Base-by-base conservation (phyloP, 2,888 invertebrate genomes). In the Dryococelus australis region DNA sequence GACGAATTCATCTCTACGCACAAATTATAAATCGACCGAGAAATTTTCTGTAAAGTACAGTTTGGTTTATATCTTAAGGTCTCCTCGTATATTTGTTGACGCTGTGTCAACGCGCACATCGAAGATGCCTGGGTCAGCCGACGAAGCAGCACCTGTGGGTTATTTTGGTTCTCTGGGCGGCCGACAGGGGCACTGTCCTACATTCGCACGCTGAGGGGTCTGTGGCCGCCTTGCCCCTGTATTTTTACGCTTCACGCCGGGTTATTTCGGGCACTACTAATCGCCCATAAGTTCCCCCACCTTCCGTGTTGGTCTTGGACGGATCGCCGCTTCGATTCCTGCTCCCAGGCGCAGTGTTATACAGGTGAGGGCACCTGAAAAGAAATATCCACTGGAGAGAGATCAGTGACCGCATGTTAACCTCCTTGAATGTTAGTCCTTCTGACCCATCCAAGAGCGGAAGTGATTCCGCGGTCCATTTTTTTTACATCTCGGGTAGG, bases 81-180 rank as follows among this genome's bases (percentile, higher is more conserved):
- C 8, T 47, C 12, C 47, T 47, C 16, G 47, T 16, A 47, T 6
- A 47, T 47, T 47, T 47, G 47, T 65, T 65, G 24, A n/a, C n/a
- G 65, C 65, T 10, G 24, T 20, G 65, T 65, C 20, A 65, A 10
- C 24, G 16, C 24, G 47, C 12, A 47, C 47, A 47, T n/a, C 10
- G 65, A n/a, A 16, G 65, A 65, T n/a, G 65, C 16, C 65, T 65
- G 8, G 65, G n/a, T 65, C 65, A 65, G 65, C 65, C 65, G 24
- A 65, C 65, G 65, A 65, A 65, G 65, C 65, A 24, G 65, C 65
- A 65, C 65, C 65, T 65, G 65, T 20, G 65, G n/a, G 65, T n/a
- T 65, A 65, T 65, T 65, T 65, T 65, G 65, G 65, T 65, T 65
- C 24, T 8, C 65, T n/a, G 65, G 65, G 24, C 65, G 65, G 65